These are phyloP conservation scores for Oeneis ivallda DNA, from an alignment of 2,888 invertebrate species.

Conservation along the genomic window DNA sequence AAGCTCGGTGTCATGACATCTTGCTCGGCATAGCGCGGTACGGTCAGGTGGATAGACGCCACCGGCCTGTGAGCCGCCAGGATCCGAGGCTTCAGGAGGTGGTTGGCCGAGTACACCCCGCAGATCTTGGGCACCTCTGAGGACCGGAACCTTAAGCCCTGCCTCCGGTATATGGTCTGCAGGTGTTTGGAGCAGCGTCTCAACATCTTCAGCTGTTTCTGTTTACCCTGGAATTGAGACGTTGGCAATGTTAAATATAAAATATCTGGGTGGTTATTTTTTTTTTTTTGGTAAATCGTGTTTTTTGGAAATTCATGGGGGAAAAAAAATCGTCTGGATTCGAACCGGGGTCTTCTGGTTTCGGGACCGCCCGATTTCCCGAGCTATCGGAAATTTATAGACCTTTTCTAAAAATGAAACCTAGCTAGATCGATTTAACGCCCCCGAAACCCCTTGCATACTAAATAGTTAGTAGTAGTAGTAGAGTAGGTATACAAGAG, in stretches of 20 bases:
- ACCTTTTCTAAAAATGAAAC: too few species aligned
- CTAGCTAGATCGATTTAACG: too few species aligned
- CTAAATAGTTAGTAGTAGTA: too few species aligned
- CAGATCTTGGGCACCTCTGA: conserved; percentile 64
- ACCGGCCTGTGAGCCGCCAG: conserved; percentile 63
- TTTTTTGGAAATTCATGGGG: too few species aligned
- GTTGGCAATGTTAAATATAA: conserved; percentile 10
- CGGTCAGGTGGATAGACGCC: conserved; percentile 68
- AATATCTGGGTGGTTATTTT: too few species aligned
- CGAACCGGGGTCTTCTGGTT: too few species aligned
- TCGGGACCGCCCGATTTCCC: too few species aligned
- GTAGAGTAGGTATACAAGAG: too few species aligned
- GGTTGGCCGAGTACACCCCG: conserved; percentile 51
- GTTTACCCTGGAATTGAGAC: conserved; percentile 55
- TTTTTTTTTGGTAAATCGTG: too few species aligned
- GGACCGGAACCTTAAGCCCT: conserved; percentile 67
- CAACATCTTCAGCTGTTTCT: conserved; percentile 57
- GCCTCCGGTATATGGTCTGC: conserved; percentile 73
- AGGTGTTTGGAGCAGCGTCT: conserved; percentile 76
- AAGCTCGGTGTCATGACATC: conserved; percentile 94
- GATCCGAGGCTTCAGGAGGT: conserved; percentile 50
- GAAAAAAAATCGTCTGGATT: too few species aligned
- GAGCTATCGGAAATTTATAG: too few species aligned
- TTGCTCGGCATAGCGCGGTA: conserved; percentile 72
- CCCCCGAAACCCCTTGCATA: too few species aligned